Conservation (phyloP, 53 echinoderm and acorn worm species). For the Temnopleurus reevesii region DNA sequence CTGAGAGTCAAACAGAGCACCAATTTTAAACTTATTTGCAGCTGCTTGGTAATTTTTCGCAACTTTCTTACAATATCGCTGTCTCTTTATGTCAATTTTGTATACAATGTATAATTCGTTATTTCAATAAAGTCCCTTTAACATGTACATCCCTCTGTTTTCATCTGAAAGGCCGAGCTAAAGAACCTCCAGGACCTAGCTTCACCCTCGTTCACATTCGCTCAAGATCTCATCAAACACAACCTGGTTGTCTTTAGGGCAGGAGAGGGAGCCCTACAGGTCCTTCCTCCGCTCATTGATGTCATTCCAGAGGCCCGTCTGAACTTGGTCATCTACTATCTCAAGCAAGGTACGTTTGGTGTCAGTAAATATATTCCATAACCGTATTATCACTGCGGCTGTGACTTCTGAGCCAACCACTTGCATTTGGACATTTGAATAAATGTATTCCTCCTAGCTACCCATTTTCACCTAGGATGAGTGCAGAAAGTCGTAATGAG, state of each 20-base stretch:
- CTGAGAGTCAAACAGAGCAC: too few species aligned
- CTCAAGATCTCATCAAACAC: slow-evolving; percentile 98
- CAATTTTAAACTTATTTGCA: too few species aligned
- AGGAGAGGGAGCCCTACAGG: slow-evolving; percentile 93
- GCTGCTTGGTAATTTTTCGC: too few species aligned
- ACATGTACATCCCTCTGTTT: not conserved
- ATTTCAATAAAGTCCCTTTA: too few species aligned
- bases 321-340: slow-evolving; percentile 96
- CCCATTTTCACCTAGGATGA: too few species aligned
- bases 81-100: not conserved
- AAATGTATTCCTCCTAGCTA: too few species aligned
- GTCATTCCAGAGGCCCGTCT: slow-evolving; percentile 98
- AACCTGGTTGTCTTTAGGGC: slow-evolving; percentile 96
- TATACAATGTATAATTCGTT: too few species aligned
- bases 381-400: too few species aligned
- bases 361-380: too few species aligned
- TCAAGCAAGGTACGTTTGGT: slow-evolving; percentile 94
- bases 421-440: too few species aligned
- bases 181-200: slow-evolving; percentile 96
- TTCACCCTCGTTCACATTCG: slow-evolving; percentile 96
- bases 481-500: too few species aligned
- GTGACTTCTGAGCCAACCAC: too few species aligned
- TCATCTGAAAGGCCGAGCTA: slow-evolving; percentile 80
- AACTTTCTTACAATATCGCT: not conserved
- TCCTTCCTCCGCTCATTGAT: slow-evolving; percentile 95